phyloP scores from a whole-genome alignment of 2,797 vertebrate species.

The Zenarchopterus dispar region DNA sequence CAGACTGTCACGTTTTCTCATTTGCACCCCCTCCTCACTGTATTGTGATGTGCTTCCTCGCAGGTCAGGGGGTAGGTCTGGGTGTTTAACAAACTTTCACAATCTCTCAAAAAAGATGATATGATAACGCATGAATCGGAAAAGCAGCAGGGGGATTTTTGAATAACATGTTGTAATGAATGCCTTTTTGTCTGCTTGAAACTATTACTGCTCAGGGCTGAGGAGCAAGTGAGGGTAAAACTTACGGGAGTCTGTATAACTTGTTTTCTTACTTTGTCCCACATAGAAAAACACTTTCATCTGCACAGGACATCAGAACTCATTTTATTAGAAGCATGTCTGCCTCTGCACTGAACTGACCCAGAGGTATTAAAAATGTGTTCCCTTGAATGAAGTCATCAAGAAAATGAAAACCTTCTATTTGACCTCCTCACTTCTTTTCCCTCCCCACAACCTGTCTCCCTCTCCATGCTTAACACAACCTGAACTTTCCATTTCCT shows the following conservation, averaged over 20 bases:
- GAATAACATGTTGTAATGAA: slow-evolving; percentile 27
- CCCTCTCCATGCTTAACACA: slow-evolving; percentile 1
- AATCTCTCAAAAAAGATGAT: slow-evolving; percentile 36
- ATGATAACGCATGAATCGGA: slow-evolving; percentile 31
- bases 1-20: slow-evolving; percentile 8
- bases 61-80: slow-evolving; percentile 16
- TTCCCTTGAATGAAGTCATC: slow-evolving; percentile 63
- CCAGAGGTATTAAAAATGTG: slow-evolving; percentile 41
- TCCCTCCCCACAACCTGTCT: slow-evolving; percentile 22
- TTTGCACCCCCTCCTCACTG: not conserved
- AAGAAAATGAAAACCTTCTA: slow-evolving; percentile 44
- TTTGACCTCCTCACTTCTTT: slow-evolving; percentile 41
- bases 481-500: slow-evolving; percentile 29
- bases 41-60: slow-evolving; percentile 19
- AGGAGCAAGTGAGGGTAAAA: slow-evolving; percentile 18
- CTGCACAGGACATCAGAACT: slow-evolving; percentile 15
- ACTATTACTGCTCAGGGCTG: slow-evolving; percentile 7
- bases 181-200: slow-evolving; percentile 23
- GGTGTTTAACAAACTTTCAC: slow-evolving; percentile 35
- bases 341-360: slow-evolving; percentile 57
- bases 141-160: slow-evolving; percentile 25
- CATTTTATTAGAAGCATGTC: slow-evolving; percentile 48
- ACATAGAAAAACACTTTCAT: slow-evolving; percentile 13
- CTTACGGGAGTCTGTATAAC: slow-evolving; percentile 18
- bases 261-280: slow-evolving; percentile 16